phyloP scores from a whole-genome alignment of 2,113 vertebrate species.

The Lophura nycthemera region DNA sequence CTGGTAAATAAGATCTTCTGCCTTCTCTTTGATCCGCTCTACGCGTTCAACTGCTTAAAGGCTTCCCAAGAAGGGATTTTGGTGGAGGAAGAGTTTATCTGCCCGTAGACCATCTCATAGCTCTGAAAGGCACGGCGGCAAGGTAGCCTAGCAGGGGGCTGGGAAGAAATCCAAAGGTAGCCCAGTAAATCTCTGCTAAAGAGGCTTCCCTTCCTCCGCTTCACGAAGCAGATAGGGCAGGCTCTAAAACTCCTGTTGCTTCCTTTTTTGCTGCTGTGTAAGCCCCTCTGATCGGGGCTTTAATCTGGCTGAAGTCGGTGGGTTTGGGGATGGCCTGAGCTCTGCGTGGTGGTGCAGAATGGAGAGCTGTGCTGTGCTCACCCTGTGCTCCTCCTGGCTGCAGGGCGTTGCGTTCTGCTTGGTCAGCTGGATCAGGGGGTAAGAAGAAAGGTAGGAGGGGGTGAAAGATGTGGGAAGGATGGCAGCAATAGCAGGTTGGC shows the following conservation, averaged over 20 bases:
- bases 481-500: accelerated
- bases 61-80: slow-evolving; percentile 53
- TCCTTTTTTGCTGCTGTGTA: background rate
- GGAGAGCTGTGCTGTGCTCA: background rate
- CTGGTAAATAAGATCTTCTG: slow-evolving; percentile 54
- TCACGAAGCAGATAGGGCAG: background rate
- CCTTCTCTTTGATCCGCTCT: slow-evolving; percentile 52
- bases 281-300: slow-evolving; percentile 29
- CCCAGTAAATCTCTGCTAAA: slow-evolving; percentile 43
- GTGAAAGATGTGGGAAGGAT: background rate
- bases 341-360: accelerated
- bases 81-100: slow-evolving; percentile 20
- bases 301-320: slow-evolving; percentile 19
- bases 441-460: background rate
- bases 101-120: background rate
- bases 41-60: slow-evolving; percentile 38
- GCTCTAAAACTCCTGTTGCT: background rate
- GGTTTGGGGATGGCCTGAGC: background rate
- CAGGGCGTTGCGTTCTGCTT: background rate
- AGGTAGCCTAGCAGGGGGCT: background rate
- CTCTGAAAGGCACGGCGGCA: background rate
- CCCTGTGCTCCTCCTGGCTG: background rate
- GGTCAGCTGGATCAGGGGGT: background rate
- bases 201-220: slow-evolving; percentile 27
- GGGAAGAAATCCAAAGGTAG: slow-evolving; percentile 22